These are phyloP conservation scores for Drymodes brunneopygia DNA, from an alignment of 2,113 vertebrate species.

Conservation along the genomic window DNA sequence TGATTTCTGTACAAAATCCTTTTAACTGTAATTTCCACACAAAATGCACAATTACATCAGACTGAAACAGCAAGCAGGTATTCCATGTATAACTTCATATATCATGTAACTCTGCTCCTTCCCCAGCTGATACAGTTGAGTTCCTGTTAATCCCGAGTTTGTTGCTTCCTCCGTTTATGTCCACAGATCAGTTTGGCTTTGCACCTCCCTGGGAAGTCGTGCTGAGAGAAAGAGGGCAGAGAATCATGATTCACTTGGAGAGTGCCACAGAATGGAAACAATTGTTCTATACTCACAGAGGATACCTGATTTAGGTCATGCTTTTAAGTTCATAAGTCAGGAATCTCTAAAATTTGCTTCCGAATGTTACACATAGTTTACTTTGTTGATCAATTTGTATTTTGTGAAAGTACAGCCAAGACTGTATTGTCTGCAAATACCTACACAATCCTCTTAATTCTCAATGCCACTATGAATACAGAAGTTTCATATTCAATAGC, in stretches of 20 bases:
- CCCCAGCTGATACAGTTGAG: not conserved
- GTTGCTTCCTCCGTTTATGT: not conserved
- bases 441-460: not conserved
- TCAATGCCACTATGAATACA: not conserved
- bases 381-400: not conserved
- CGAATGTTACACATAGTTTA: not conserved
- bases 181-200: not conserved
- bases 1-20: not conserved
- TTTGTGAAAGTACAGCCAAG: not conserved
- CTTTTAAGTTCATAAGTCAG: not conserved
- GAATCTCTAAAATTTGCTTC: not conserved
- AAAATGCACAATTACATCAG: not conserved
- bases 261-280: not conserved
- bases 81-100: not conserved
- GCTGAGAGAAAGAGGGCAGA: not conserved
- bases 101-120: not conserved
- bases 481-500: not conserved
- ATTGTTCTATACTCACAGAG: not conserved
- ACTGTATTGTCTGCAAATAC: not conserved
- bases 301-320: not conserved
- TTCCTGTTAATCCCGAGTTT: not conserved
- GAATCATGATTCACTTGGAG: not conserved
- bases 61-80: not conserved
- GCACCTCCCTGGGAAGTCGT: not conserved
- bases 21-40: not conserved